A percentile compares a stretch with the other conserved stretches of the same genome.
These are phyloP conservation scores for Sisyra nigra DNA, from an alignment of 2,888 invertebrate species.

Conservation along the genomic window DNA sequence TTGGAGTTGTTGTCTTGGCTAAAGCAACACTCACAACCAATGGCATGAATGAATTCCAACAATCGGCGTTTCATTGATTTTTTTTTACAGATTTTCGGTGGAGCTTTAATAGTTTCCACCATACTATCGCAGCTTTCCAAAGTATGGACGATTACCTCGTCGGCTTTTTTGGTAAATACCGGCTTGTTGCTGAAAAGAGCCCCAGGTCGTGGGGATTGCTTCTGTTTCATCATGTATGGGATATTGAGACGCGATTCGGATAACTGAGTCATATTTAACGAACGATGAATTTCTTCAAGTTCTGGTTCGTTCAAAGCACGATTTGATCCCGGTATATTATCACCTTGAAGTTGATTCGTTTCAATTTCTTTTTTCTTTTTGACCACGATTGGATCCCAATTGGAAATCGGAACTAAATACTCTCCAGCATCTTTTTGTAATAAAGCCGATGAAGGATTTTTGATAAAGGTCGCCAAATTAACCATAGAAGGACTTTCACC, in stretches of 20 bases:
- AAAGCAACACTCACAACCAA: conserved; percentile 2
- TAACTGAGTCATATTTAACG: conserved; percentile 1
- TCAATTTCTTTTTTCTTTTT: background rate
- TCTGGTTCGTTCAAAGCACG: background rate
- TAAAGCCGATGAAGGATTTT: conserved; percentile 12
- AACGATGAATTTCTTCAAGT: conserved; percentile 3
- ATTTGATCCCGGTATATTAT: background rate
- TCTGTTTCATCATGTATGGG: conserved; percentile 4
- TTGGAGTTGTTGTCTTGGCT: background rate
- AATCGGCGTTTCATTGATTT: background rate
- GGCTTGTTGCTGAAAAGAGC: conserved; percentile 1
- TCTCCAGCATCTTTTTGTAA: conserved; percentile 23
- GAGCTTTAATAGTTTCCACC: conserved; percentile 4
- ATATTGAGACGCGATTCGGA: background rate
- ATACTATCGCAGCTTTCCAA: background rate
- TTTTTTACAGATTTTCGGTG: background rate
- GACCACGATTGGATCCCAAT: conserved; percentile 32
- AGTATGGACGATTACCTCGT: background rate
- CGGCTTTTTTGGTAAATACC: no score
- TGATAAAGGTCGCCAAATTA: conserved; percentile 37
- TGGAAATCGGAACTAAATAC: conserved; percentile 34
- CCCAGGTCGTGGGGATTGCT: conserved; percentile 2
- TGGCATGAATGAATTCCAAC: background rate
- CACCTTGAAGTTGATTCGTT: conserved; percentile 24
- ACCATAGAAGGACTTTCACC: conserved; percentile 39